Evolutionary conservation across 2,888 invertebrate species (phyloP).

Genomic region (Apotomis betuletana): DNA sequence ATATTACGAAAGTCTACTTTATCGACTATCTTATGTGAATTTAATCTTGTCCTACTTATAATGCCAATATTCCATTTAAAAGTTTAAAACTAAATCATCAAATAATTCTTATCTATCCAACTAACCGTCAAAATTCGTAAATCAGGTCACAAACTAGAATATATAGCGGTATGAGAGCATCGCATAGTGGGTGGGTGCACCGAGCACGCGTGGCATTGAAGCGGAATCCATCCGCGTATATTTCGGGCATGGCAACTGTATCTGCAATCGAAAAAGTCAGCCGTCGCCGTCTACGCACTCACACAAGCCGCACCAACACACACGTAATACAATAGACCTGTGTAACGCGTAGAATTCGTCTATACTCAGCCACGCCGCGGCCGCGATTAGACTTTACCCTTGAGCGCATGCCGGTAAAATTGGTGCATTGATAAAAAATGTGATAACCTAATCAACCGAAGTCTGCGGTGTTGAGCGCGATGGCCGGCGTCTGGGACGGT

Average conservation of each 20-base stretch:
- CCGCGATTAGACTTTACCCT: slow-evolving; percentile 78
- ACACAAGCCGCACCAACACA: slow-evolving; percentile 59
- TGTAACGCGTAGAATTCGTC: slow-evolving; percentile 46
- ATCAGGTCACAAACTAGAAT: slow-evolving; percentile 36
- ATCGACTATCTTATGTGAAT: no score
- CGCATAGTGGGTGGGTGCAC: slow-evolving; percentile 38
- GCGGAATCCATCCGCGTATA: slow-evolving; percentile 75
- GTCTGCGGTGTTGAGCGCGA: slow-evolving; percentile 7
- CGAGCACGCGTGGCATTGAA: slow-evolving; percentile 63
- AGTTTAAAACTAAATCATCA: neutral
- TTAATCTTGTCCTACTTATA: no score
- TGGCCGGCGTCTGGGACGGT: neutral
- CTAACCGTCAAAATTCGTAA: slow-evolving; percentile 10
- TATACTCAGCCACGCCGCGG: slow-evolving; percentile 57
- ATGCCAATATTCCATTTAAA: neutral
- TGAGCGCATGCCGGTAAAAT: slow-evolving; percentile 77
- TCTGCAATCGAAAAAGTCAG: slow-evolving; percentile 78
- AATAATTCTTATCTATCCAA: slow-evolving; percentile 1
- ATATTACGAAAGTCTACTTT: no score
- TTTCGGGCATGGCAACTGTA: slow-evolving; percentile 81
- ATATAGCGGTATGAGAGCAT: slow-evolving; percentile 26
- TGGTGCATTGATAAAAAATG: slow-evolving; percentile 79
- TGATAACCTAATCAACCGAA: slow-evolving; percentile 71
- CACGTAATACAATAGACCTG: slow-evolving; percentile 68
- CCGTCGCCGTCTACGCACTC: slow-evolving; percentile 67